phyloP scores from a whole-genome alignment of 2,888 invertebrate species.

The Notodonta dromedarius region DNA sequence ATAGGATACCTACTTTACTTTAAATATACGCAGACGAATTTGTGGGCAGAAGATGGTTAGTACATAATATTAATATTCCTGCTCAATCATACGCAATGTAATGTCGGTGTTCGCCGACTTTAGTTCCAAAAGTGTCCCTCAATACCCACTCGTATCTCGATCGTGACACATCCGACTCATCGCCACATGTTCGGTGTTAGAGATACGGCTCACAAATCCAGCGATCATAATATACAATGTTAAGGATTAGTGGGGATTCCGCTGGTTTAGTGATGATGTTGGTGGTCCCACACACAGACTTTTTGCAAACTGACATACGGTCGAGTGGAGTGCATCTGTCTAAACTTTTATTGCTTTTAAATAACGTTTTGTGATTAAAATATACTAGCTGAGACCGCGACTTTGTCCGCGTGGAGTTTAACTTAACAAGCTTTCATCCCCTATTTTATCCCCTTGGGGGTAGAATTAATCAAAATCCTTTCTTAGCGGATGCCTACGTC shows the following conservation, averaged over 20 bases:
- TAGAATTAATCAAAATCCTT: too few relatives aligned
- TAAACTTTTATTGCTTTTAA: slow-evolving; percentile 32
- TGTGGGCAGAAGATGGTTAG: too few relatives aligned
- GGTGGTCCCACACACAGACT: slow-evolving; percentile 74
- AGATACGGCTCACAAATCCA: slow-evolving; percentile 69
- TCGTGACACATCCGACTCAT: slow-evolving; percentile 48
- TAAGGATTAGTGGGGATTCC: slow-evolving; percentile 72
- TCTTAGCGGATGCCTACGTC: too few relatives aligned
- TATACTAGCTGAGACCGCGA: too few relatives aligned
- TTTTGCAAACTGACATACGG: slow-evolving; percentile 66
- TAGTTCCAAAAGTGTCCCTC: background rate
- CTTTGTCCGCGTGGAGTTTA: too few relatives aligned
- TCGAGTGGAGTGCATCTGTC: slow-evolving; percentile 68
- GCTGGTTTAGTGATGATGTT: slow-evolving; percentile 64
- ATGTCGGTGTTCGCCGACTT: too few relatives aligned
- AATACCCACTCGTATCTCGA: slow-evolving; percentile 21
- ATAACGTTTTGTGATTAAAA: background rate
- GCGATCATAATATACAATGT: slow-evolving; percentile 78
- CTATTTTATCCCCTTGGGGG: too few relatives aligned
- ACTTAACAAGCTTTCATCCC: too few relatives aligned
- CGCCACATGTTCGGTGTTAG: slow-evolving; percentile 79
- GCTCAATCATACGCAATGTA: background rate
- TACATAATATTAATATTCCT: background rate
- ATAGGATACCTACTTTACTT: too few relatives aligned
- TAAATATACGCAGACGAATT: too few relatives aligned